Evolutionary conservation across 2,113 vertebrate species (phyloP), one percentile per base, ranked within the genome.

Genomic region (Laterallus jamaicensis): DNA sequence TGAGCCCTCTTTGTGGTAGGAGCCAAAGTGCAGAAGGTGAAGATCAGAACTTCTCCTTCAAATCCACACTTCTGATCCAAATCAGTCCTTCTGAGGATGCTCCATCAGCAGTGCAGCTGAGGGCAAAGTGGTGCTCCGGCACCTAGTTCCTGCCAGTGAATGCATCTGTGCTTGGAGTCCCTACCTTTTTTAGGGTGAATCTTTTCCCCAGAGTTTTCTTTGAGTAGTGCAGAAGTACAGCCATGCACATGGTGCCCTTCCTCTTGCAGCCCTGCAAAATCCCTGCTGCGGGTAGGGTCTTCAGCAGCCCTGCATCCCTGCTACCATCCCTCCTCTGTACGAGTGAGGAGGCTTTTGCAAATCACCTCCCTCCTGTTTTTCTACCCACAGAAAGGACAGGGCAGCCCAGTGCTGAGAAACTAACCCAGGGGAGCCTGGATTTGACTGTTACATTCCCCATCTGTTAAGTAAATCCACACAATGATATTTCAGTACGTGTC

Each of bases 391-490:
- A 80, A 82, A 85, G 55, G 47, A 58, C 0, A 1, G 28, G 63
- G 28, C 44, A 66, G 37, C 62, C 35, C 12, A 1, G 16, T 80
- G 94, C 90, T 85, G 68, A 86, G 52, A 66, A 86, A 62, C 2
- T 2, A 60, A 26, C 47, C 29, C 35, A 26, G 71, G 69, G 80
- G 35, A 88, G 80, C 29, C 71, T 62, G 79, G 62, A 47, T 86
- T 77, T 81, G 76, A 60, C 76, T 50, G 18, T 6, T 16, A 0
- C 44, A 3, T 69, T 94, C 54, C 76, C 63, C 88, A 56, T 96
- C 85, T 95, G 94, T 54, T 86, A 92, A 94, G 39, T 56, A 56
- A 42, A 91, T 94, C 58, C 85, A 78, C 88, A 78, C 68, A 90
- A 63, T 24, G 82, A 82, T 92, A 81, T 94, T 93, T 88, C 93